phyloP scores from a whole-genome alignment of 1,140 invertebrate genomes.

The Zaprionus vittiger region DNA sequence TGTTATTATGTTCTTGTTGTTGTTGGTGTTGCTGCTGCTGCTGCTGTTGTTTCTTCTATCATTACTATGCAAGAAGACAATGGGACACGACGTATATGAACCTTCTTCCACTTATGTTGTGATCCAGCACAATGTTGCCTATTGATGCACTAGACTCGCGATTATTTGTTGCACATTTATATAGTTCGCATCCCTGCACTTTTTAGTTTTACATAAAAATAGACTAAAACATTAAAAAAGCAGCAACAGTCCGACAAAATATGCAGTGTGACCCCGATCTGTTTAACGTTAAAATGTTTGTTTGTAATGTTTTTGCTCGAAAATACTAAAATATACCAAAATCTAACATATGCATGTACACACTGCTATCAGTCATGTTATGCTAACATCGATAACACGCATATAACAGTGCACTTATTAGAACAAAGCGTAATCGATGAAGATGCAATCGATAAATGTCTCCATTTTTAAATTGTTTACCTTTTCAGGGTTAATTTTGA shows the following conservation, averaged over 20 bases:
- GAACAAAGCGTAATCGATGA: background rate
- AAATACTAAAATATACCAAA: conserved; percentile 8
- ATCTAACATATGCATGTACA: background rate
- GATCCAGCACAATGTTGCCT: conserved; percentile 26
- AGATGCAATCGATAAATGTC: background rate
- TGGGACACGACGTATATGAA: conserved; percentile 22
- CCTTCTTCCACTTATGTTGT: conserved; percentile 26
- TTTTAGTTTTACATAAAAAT: conserved; percentile 39
- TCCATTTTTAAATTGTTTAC: background rate
- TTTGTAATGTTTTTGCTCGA: conserved; percentile 1
- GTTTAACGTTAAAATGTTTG: background rate
- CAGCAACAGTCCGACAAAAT: conserved; percentile 45
- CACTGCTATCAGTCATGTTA: background rate
- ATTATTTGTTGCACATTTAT: conserved; percentile 36
- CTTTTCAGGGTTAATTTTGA: background rate
- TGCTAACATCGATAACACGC: background rate
- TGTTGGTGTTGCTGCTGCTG: conserved; percentile 3
- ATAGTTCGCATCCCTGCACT: conserved; percentile 9
- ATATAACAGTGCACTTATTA: background rate
- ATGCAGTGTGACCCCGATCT: conserved; percentile 27
- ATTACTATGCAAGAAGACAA: conserved; percentile 39
- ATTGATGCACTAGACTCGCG: conserved; percentile 17
- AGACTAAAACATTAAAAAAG: conserved; percentile 50
- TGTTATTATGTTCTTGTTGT: conserved; percentile 22
- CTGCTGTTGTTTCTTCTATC: conserved; percentile 22